phyloP scores from a whole-genome alignment of 2,888 invertebrate species.

The Phortica okadai region DNA sequence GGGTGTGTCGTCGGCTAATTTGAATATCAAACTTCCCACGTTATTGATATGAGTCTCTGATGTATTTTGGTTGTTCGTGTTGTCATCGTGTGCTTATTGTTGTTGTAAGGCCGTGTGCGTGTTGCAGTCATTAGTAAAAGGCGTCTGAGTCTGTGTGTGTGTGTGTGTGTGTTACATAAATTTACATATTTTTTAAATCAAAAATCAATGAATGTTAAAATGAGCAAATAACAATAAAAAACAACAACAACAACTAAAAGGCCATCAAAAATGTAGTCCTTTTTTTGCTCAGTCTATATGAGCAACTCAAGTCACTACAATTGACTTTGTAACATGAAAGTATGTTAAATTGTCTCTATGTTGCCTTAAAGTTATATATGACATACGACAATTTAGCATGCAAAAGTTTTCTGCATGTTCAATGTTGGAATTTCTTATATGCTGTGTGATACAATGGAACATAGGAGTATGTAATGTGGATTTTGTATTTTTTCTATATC shows the following conservation, averaged over 20 bases:
- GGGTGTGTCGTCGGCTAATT: slow-evolving; percentile 3
- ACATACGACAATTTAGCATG: no score
- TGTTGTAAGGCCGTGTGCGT: background rate
- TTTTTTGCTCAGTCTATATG: no score
- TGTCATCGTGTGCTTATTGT: background rate
- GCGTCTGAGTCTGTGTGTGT: background rate
- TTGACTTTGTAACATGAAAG: no score
- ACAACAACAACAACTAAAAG: slow-evolving; percentile 13
- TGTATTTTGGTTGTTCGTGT: background rate
- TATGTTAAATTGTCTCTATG: no score
- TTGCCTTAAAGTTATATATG: no score
- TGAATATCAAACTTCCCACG: slow-evolving; percentile 29
- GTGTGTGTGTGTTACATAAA: slow-evolving; percentile 39
- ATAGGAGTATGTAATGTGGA: no score
- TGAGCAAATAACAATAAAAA: slow-evolving; percentile 32
- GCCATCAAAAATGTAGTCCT: background rate
- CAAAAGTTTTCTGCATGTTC: no score
- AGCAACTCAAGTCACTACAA: no score
- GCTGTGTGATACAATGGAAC: no score
- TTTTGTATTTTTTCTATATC: no score
- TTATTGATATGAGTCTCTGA: slow-evolving; percentile 12
- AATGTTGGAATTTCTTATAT: no score
- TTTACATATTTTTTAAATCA: slow-evolving; percentile 45
- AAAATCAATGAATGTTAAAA: slow-evolving; percentile 48
- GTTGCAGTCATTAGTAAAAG: background rate